phyloP scores from a whole-genome alignment of 2,797 vertebrate species.

The Ciconia nigra region DNA sequence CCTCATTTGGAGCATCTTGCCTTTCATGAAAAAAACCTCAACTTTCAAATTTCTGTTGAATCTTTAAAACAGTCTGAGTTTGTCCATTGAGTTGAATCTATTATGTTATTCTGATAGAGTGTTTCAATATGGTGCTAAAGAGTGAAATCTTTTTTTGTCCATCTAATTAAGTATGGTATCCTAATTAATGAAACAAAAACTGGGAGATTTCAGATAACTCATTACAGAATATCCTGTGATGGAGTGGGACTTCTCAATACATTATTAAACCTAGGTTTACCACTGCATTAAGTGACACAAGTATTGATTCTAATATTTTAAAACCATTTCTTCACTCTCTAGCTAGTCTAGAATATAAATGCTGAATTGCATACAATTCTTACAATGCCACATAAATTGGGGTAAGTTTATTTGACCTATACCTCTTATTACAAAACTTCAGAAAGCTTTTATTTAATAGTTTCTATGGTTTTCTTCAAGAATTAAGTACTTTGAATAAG shows the following conservation, averaged over 20 bases:
- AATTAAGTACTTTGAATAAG: not conserved
- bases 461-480: not conserved
- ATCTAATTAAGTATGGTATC: not conserved
- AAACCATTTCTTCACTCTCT: not conserved
- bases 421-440: not conserved
- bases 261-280: not conserved
- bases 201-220: not conserved
- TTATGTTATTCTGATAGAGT: not conserved
- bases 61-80: not conserved
- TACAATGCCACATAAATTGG: not conserved
- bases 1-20: not conserved
- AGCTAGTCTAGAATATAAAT: not conserved
- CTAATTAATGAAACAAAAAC: not conserved
- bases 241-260: not conserved
- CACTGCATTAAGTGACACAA: not conserved
- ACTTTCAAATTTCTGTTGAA: not conserved
- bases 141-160: not conserved
- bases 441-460: not conserved
- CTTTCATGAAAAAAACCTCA: not conserved
- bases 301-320: not conserved
- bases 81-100: not conserved
- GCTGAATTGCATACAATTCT: not conserved
- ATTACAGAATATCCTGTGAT: not conserved
- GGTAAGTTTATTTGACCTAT: not conserved
- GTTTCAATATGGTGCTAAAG: not conserved